Base-by-base conservation (phyloP, 2,113 vertebrate species). In the Lathamus discolor region DNA sequence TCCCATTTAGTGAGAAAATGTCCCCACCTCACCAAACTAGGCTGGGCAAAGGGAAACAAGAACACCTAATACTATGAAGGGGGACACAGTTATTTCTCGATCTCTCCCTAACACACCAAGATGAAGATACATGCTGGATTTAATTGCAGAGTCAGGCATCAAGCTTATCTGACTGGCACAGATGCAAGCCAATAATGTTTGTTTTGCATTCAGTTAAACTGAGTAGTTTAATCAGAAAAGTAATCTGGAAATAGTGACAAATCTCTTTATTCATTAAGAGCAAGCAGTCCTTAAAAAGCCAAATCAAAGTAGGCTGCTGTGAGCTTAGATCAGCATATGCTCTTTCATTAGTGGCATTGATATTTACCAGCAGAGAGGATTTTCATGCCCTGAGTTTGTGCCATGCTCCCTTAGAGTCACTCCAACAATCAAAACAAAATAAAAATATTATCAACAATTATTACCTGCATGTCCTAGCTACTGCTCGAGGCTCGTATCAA, bases 221-320 rank as follows among this genome's bases (percentile, higher is more conserved):
- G 20, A 92, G 43, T 27, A 79, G 72, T 73, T 91, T 74, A 86
- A 93, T 84, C 84, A 93, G 72, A 78, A 93, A 84, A 89, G 39
- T 52, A 68, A 83, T 83, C 63, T 88, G 37, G 43, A 95, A 95
- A 85, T 37, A 85, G 44, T 13, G 37, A 49, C 75, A 86, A 79
- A 94, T 57, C 62, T 82, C 81, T 85, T 84, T 43, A 70, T 46
- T 89, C 70, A 69, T 90, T 86, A 90, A 78, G 61, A 69, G 43
- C 17, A 83, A 90, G 68, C 68, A 74, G 67, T 63, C n/a, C 75
- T 73, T 61, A 79, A 70, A 94, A 77, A 92, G 79, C 29, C 72
- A 70, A 59, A 92, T 77, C 49, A n/a, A 87, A 91, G 78, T 9
- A 13, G 75, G 90, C 31, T 90, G 75, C 69, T 95, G 67, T 22